A percentile compares a stretch with the other conserved stretches of the same genome.
Conservation (phyloP, 1,140 invertebrate species). For the Neodiprion virginianus region DNA sequence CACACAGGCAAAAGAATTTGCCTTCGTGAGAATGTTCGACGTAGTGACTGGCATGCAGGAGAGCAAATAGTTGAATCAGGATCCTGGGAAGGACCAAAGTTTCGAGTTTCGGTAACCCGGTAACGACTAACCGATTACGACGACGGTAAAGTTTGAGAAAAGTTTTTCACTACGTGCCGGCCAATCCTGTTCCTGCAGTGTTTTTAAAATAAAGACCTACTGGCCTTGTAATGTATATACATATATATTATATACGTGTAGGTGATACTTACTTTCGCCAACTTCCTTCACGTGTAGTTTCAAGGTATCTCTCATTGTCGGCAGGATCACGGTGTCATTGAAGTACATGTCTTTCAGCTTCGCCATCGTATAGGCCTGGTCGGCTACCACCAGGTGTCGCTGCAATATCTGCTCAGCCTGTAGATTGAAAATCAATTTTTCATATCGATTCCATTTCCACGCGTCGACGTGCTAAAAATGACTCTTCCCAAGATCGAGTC, state of each 20-base stretch:
- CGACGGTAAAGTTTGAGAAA: not conserved
- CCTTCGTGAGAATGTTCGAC: too few species aligned
- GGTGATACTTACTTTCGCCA: conserved; percentile 73
- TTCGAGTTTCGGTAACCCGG: not conserved
- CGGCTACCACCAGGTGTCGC: conserved; percentile 78
- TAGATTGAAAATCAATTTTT: conserved; percentile 31
- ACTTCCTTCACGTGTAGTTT: conserved; percentile 75
- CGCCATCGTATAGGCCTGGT: conserved; percentile 77
- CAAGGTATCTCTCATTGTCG: conserved; percentile 73
- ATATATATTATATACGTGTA: not conserved
- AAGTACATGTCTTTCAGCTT: conserved; percentile 72
- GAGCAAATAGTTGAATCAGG: too few species aligned
- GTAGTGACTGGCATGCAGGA: too few species aligned
- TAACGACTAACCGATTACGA: not conserved
- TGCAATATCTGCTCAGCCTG: conserved; percentile 82
- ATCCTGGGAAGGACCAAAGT: too few species aligned
- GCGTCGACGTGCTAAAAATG: too few species aligned
- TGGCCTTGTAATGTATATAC: too few species aligned
- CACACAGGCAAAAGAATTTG: too few species aligned
- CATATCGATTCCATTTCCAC: too few species aligned
- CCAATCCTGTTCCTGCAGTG: not conserved
- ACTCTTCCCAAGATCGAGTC: too few species aligned
- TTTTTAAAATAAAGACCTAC: not conserved
- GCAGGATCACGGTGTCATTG: conserved; percentile 68
- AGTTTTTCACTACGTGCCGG: not conserved